Evolutionary conservation across 2,113 vertebrate genomes (phyloP), one percentile per base, ranked within the genome.

Genomic region (Phaetusa simplex): DNA sequence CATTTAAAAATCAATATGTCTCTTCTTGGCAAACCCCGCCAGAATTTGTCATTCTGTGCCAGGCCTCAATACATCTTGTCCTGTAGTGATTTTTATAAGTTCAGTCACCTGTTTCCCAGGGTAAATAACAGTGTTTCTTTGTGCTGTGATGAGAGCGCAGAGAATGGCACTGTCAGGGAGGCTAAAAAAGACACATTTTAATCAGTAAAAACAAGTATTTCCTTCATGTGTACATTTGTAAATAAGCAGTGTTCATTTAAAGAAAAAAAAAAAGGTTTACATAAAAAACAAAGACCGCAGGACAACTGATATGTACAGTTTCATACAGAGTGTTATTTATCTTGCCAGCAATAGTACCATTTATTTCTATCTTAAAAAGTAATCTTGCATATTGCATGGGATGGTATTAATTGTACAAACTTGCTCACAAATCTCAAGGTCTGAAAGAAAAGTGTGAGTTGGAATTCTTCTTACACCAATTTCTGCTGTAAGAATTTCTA

Each of bases 1-100:
- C 99, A 99, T 99, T 99, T 99, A 99, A 99, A 99, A 99, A 99
- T 99, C 99, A 99, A 99, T 99, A 99, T 98, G 98, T 99, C 99
- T 99, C 98, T 99, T 99, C 99, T 98, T 98, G 98, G 99, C 98
- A 98, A 98, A 99, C 98, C 98, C 99, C 95, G 96, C 98, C 98
- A 98, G 99, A 99, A 99, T 99, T 99, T 99, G 99, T 99, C 99
- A 99, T 99, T 98, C 97, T 95, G 96, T 97, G 97, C 98, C 97
- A 98, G 98, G 98, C 97, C 98, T 98, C 99, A 98, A 99, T 99
- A 99, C 99, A 99, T 99, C 98, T 99, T 98, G 98, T 99, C 98
- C 98, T 98, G 97, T 97, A 98, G 98, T 99, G 99, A 99, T 99
- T 99, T 99, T 99, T 99, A 99, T 98, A 98, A 99, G 98, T 98